A percentile compares a stretch with the other conserved stretches of the same genome.
Evolutionary conservation across 2,888 invertebrate species (phyloP).

Genomic region (Rhagonycha fulva): DNA sequence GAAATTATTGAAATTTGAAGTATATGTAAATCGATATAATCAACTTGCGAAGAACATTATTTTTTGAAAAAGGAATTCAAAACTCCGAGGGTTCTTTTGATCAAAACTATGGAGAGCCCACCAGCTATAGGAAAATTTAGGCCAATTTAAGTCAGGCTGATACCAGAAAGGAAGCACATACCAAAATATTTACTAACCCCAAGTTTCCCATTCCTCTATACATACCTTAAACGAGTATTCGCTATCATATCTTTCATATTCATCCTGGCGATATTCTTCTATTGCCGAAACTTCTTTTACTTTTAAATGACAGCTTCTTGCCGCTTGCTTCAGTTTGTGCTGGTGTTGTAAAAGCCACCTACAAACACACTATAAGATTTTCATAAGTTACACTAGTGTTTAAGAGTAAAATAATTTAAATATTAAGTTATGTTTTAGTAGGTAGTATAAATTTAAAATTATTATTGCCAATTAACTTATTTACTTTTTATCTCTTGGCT

Average conservation of each 20-base stretch:
- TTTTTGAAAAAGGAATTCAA: too few species aligned
- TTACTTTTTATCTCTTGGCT: constrained; percentile 12
- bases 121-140: neutral
- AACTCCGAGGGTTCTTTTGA: too few species aligned
- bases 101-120: neutral
- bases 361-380: constrained; percentile 59
- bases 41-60: too few species aligned
- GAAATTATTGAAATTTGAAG: too few species aligned
- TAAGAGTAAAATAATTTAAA: neutral
- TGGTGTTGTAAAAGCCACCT: constrained; percentile 73
- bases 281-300: constrained; percentile 48
- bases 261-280: constrained; percentile 40
- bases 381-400: constrained; percentile 7
- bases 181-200: too few species aligned
- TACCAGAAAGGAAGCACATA: too few species aligned
- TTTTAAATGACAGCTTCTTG: constrained; percentile 51
- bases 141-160: too few species aligned
- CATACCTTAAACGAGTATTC: constrained; percentile 64
- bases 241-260: constrained; percentile 44
- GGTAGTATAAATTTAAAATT: neutral
- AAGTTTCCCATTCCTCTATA: neutral
- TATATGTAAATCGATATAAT: too few species aligned
- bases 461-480: neutral
- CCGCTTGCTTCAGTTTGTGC: constrained; percentile 65
- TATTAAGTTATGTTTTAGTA: neutral